These are phyloP conservation scores for Monochamus saltuarius DNA, from an alignment of 1,140 invertebrate species.

Conservation along the genomic window DNA sequence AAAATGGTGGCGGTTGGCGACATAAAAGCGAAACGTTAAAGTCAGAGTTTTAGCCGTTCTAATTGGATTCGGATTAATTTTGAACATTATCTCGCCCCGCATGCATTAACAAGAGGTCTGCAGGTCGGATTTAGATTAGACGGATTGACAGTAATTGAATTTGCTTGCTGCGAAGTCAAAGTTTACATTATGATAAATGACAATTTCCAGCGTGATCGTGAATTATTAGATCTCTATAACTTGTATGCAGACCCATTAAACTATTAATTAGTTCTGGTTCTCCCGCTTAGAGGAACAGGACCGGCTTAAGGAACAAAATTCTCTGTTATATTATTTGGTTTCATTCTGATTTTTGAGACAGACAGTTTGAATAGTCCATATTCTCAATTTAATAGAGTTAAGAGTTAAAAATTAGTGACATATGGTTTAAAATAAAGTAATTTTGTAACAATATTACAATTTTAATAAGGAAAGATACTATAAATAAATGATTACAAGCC, in stretches of 20 bases:
- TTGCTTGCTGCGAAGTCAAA: conserved; percentile 35
- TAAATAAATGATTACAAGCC: too few species aligned
- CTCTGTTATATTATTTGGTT: too few species aligned
- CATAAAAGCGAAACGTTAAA: conserved; percentile 17
- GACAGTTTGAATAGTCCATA: too few species aligned
- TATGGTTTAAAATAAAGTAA: too few species aligned
- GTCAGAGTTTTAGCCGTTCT: conserved; percentile 22
- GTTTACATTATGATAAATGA: conserved; percentile 42
- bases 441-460: too few species aligned
- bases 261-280: conserved; percentile 35
- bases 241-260: conserved; percentile 37
- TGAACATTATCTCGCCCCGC: conserved; percentile 24
- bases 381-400: too few species aligned
- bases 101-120: conserved; percentile 21
- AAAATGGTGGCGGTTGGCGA: not conserved
- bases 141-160: conserved; percentile 43
- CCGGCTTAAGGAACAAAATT: not conserved
- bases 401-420: too few species aligned
- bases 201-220: conserved; percentile 40
- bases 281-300: conserved; percentile 14
- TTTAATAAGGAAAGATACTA: too few species aligned
- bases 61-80: conserved; percentile 36
- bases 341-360: too few species aligned
- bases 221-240: conserved; percentile 40
- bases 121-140: conserved; percentile 34